Evolutionary conservation across 2,797 vertebrate genomes (phyloP), one percentile per base, ranked within the genome.

Genomic region (Menidia menidia): DNA sequence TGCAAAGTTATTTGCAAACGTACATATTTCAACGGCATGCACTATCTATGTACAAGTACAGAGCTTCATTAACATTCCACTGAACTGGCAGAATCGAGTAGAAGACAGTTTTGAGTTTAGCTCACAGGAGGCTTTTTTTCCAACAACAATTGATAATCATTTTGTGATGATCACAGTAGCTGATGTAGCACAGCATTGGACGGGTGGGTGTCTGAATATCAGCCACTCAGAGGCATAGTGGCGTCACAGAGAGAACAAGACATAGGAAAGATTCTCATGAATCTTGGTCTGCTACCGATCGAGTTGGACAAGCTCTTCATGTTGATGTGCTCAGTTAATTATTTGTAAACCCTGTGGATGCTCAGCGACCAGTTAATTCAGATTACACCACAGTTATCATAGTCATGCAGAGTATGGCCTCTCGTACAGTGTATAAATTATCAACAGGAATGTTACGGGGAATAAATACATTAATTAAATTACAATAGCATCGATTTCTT

Each of bases 1-100:
- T 97, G 97, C 96, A 88, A 92, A 88, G 88, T 88, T 79, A 88
- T 94, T 94, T 90, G 93, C 95, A 96, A 95, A 94, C 92, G 91
- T 95, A 94, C 90, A 90, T 90, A 87, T 91, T 88, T 83, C 80
- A 88, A 82, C 80, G 89, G 92, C 96, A 96, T 97, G 97, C 96
- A 94, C 91, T 94, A 95, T 69, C 77, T 93, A 92, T 96, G 93
- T 95, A 96, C 94, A 93, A 93, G 86, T 75, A 91, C 85, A 85
- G 87, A 89, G 86, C 84, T 83, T 77, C 85, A 86, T 60, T 76
- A 82, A 90, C 87, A 92, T 91, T 92, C 86, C 82, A 88, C 82
- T 84, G 78, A 83, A 87, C 79, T 71, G 82, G 81, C 88, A 89
- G 86, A 88, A 83, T 84, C 60, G 71, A 82, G 68, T 64, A 77